These are phyloP conservation scores for human DNA, from an alignment of 2,113 vertebrate species.

Conservation along the genomic window GRCh38 chr1:169847501-169848000, in stretches of 20 bases:
- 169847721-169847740: constrained; percentile 85
- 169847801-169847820: constrained; percentile 85
- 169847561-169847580: neutral
- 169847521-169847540: neutral
- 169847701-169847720: constrained; percentile 85
- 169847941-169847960: neutral
- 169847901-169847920: neutral
- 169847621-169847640: neutral
- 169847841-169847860: neutral
- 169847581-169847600: neutral
- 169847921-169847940: neutral
- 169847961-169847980: neutral
- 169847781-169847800: constrained; percentile 86
- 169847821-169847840: neutral
- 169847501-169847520: neutral
- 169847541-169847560: neutral
- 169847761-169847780: constrained; percentile 89
- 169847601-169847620: neutral
- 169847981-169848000: neutral
- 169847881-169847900: constrained; percentile 14
- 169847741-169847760: constrained; percentile 88
- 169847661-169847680: neutral
- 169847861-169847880: neutral
- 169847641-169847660: neutral
- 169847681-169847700: constrained; percentile 86